Evolutionary conservation across 2,888 invertebrate species (phyloP).

Genomic region (Drosophila putrida): DNA sequence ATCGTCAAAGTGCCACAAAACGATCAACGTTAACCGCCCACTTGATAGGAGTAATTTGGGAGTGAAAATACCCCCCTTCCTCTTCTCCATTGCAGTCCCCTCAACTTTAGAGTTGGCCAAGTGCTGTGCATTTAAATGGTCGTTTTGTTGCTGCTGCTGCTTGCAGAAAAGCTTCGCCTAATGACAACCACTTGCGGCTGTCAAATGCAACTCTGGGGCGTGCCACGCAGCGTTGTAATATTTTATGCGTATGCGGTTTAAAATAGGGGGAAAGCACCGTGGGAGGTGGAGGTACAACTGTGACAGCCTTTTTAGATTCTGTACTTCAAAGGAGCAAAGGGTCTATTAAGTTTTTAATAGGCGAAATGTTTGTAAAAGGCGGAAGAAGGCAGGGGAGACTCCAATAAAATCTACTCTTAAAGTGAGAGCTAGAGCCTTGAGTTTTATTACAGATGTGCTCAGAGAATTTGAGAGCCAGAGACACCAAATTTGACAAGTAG

Average conservation of each 20-base stretch:
- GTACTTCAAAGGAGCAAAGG: no score
- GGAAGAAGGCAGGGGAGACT: no score
- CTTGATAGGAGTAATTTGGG: slow-evolving; percentile 77
- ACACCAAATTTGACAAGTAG: no score
- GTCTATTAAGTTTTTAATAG: no score
- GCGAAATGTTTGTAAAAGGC: no score
- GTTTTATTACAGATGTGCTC: no score
- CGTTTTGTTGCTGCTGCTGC: slow-evolving; percentile 66
- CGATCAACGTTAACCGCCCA: slow-evolving; percentile 74
- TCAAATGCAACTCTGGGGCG: slow-evolving; percentile 75
- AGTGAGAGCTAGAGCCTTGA: no score
- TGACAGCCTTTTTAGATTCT: slow-evolving; percentile 20
- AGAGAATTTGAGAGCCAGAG: no score
- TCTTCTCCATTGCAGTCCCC: neutral
- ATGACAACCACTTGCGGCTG: slow-evolving; percentile 82
- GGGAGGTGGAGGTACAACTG: neutral
- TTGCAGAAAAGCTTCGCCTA: slow-evolving; percentile 56
- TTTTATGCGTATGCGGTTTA: slow-evolving; percentile 66
- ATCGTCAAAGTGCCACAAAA: slow-evolving; percentile 71
- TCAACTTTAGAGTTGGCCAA: slow-evolving; percentile 31
- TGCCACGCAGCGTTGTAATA: slow-evolving; percentile 72
- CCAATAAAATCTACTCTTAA: no score
- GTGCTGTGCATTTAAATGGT: slow-evolving; percentile 75
- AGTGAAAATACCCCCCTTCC: slow-evolving; percentile 7
- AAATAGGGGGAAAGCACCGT: neutral